Evolutionary conservation across 2,888 invertebrate genomes (phyloP), one percentile per base, ranked within the genome.

Genomic region (Linnaemya tessellans): DNA sequence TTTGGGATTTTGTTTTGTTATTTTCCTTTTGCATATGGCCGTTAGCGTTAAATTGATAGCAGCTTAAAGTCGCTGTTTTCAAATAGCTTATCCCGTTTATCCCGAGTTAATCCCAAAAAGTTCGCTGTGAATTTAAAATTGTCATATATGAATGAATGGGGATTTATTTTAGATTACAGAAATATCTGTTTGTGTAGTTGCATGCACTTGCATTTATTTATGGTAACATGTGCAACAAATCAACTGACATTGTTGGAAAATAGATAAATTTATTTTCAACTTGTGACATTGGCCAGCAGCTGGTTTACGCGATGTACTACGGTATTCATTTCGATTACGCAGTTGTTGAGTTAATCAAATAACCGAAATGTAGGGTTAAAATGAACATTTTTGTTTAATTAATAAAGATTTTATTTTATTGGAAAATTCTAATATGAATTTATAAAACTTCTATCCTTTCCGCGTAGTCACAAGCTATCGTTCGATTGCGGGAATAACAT

Each of bases 201-300:
- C 5, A 22, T 20, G 51, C 49, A 9, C 13, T 13, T 15, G 1
- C 5, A 25, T 62, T 62, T 62, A 25, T 62, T 62, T 62, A 35
- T 35, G 20, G 10, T n/a, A 1, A 7, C 11, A 46, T n/a, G n/a
- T 46, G 15, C 4, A 46, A 46, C 4, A 46, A 46, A n/a, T 62
- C 9, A 20, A 10, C 9, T 11, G 20, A 38, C 11, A 38, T 62
- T 18, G 11, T 62, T 35, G 18, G 1, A n/a, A 65, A 1, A 65
- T 30, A 22, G 5, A 18, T 18, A 49, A 15, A 49, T 22, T 20
- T 15, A 43, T 79, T 62, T 20, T 18, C 18, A 20, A 64, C 30
- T 51, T n/a, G 43, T 51, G 30, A 43, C 43, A 41, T 15, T 41
- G 78, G 51, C 62, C 51, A 70, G 54, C 62, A 71, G 18, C 51